Conservation (phyloP, 2,888 invertebrate species). For the Nasonovia ribisnigri region DNA sequence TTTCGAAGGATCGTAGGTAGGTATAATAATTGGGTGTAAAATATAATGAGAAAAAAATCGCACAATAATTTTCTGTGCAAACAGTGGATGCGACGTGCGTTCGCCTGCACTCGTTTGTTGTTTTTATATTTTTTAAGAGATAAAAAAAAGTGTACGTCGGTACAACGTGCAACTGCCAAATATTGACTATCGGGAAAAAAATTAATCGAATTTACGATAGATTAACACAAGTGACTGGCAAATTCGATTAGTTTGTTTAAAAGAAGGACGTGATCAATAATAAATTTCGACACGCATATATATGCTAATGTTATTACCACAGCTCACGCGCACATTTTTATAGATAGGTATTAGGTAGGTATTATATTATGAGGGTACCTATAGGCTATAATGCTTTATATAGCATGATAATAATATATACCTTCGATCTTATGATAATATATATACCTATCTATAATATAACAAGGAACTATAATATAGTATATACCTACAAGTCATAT, state of each 20-base stretch:
- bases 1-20: not conserved
- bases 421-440: not conserved
- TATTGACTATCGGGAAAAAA: slow-evolving; percentile 34
- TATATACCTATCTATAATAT: not conserved
- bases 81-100: slow-evolving; percentile 33
- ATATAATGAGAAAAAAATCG: slow-evolving; percentile 43
- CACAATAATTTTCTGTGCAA: slow-evolving; percentile 16
- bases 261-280: slow-evolving; percentile 55
- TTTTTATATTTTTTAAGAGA: not conserved
- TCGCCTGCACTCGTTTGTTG: slow-evolving; percentile 9
- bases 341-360: not conserved
- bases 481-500: not conserved
- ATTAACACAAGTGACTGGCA: slow-evolving; percentile 50
- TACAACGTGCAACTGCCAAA: too few species aligned
- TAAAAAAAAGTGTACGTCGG: not conserved
- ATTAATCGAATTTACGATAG: slow-evolving; percentile 56
- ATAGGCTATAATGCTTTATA: not conserved
- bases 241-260: slow-evolving; percentile 57
- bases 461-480: not conserved
- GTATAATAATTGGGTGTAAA: slow-evolving; percentile 7
- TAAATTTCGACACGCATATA: slow-evolving; percentile 39
- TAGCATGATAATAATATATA: not conserved
- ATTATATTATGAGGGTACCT: not conserved
- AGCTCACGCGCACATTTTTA: not conserved
- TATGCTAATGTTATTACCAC: not conserved